phyloP scores from a whole-genome alignment of 2,888 invertebrate species.

The Eurytoma californica region DNA sequence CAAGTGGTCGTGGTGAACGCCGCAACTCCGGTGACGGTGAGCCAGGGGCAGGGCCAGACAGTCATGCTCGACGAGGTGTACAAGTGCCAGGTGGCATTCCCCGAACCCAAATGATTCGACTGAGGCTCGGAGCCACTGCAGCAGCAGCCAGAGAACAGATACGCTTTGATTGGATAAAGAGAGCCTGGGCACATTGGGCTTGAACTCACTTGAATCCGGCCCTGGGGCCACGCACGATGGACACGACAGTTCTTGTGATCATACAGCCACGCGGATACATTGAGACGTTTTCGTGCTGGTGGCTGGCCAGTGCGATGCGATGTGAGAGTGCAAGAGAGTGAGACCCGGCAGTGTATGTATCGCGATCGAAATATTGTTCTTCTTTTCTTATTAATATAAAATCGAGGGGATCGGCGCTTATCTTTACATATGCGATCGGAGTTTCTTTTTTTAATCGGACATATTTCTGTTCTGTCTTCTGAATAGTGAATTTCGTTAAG shows the following conservation, averaged over 20 bases:
- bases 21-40: slow-evolving; percentile 72
- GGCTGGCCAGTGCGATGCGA: not conserved
- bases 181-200: not conserved
- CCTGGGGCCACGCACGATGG: not conserved
- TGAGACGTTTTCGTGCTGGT: not conserved
- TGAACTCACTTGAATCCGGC: not conserved
- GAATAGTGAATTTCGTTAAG: slow-evolving; percentile 4
- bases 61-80: slow-evolving; percentile 74
- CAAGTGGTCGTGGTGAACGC: slow-evolving; percentile 74
- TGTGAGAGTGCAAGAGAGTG: slow-evolving; percentile 7
- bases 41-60: slow-evolving; percentile 72
- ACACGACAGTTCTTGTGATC: slow-evolving; percentile 40
- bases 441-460: slow-evolving; percentile 6
- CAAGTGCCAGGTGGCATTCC: slow-evolving; percentile 74
- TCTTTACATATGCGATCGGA: not conserved
- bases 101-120: slow-evolving; percentile 73
- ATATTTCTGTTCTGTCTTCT: slow-evolving; percentile 8
- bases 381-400: slow-evolving; percentile 15
- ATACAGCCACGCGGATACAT: slow-evolving; percentile 9
- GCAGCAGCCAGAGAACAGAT: slow-evolving; percentile 45
- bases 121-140: slow-evolving; percentile 37
- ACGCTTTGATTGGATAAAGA: slow-evolving; percentile 52
- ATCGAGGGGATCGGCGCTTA: slow-evolving; percentile 30
- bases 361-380: slow-evolving; percentile 15
- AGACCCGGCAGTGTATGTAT: slow-evolving; percentile 18